Conservation (phyloP, 2,888 invertebrate species). For the Lymantria monacha region DNA sequence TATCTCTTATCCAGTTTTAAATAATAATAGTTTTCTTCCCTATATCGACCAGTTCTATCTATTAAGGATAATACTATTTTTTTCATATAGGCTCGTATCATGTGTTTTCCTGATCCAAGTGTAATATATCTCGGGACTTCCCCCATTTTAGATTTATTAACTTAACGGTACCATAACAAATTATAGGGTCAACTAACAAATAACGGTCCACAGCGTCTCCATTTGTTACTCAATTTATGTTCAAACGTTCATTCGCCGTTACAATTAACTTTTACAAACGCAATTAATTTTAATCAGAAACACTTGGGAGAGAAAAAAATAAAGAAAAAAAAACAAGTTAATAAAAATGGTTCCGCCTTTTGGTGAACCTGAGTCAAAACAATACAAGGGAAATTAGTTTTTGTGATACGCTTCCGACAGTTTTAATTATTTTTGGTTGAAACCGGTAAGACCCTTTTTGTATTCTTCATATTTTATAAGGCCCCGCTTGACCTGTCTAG, state of each 20-base stretch:
- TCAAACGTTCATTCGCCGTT: conserved; percentile 48
- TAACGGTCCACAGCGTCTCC: conserved; percentile 42
- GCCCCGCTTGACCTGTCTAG: no score
- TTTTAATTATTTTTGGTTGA: conserved; percentile 5
- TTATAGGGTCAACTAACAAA: conserved; percentile 41
- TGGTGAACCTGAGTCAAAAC: conserved; percentile 25
- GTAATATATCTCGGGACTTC: conserved; percentile 15
- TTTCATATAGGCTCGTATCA: no score
- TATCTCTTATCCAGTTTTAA: no score
- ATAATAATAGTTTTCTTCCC: no score
- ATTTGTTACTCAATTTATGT: conserved; percentile 57
- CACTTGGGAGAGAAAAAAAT: conserved; percentile 48
- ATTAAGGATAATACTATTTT: no score
- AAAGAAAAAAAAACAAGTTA: conserved; percentile 46
- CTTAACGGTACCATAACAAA: conserved; percentile 34
- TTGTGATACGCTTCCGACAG: conserved; percentile 14
- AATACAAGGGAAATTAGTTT: conserved; percentile 24
- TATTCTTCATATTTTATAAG: not conserved
- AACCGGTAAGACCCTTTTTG: not conserved
- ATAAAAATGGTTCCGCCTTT: conserved; percentile 29
- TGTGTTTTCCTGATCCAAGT: conserved; percentile 1
- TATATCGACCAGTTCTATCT: no score
- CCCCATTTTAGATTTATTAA: conserved; percentile 30
- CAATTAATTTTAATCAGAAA: conserved; percentile 71
- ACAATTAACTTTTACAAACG: conserved; percentile 66